Conservation (phyloP, 2,113 vertebrate species). For the Oncorhynchus kisutch region DNA sequence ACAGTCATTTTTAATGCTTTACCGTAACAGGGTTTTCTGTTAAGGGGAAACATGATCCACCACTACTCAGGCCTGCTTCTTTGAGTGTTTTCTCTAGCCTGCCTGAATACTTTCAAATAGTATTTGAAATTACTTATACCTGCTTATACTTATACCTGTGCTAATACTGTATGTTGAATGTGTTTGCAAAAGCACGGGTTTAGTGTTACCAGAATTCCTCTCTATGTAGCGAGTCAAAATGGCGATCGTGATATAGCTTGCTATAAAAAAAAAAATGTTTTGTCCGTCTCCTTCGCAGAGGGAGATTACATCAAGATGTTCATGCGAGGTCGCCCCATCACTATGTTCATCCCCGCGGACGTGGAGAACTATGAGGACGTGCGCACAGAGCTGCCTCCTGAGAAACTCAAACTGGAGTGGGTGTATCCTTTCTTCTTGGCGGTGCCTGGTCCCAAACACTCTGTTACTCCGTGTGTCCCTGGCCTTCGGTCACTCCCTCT, state of each 20-base stretch:
- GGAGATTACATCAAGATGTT: slow-evolving; percentile 98
- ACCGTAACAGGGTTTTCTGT: background rate
- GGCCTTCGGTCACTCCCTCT: slow-evolving; percentile 46
- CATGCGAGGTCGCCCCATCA: slow-evolving; percentile 97
- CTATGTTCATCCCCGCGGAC: slow-evolving; percentile 97
- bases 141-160: no score
- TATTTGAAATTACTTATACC: background rate
- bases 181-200: background rate
- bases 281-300: slow-evolving; percentile 72
- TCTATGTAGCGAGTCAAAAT: background rate
- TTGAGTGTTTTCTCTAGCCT: no score
- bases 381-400: slow-evolving; percentile 88
- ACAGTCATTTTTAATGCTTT: no score
- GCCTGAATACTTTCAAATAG: no score
- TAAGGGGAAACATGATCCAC: background rate
- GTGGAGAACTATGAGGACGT: slow-evolving; percentile 91
- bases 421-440: slow-evolving; percentile 87
- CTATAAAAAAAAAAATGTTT: background rate
- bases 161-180: background rate
- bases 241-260: no score
- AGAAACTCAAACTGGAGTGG: slow-evolving; percentile 97
- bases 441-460: no score
- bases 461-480: slow-evolving; percentile 55
- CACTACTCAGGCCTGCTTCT: background rate
- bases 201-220: background rate